Evolutionary conservation across 2,113 vertebrate genomes (phyloP).

Genomic region (Otolemur garnettii): DNA sequence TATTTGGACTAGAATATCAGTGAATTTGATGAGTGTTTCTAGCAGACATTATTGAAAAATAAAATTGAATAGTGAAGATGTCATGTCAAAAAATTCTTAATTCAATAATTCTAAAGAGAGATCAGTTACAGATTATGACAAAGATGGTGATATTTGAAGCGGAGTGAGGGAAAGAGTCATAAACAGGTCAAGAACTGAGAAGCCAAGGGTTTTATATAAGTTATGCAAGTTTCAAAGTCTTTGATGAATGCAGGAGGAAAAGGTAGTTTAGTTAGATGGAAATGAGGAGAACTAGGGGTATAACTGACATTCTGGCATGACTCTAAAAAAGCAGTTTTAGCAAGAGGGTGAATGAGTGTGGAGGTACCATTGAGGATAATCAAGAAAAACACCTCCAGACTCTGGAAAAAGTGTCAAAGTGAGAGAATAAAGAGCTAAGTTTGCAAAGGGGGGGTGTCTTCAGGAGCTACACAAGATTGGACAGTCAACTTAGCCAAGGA

Average conservation of each 20-base stretch:
- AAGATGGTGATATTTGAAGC: not conserved
- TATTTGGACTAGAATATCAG: not conserved
- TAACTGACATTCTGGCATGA: not conserved
- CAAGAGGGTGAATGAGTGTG: not conserved
- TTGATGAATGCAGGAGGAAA: not conserved
- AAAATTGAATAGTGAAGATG: not conserved
- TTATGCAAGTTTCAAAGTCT: not conserved
- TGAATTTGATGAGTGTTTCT: not conserved
- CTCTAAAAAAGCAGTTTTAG: conserved; percentile 10
- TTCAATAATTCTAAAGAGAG: not conserved
- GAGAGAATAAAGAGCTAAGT: not conserved
- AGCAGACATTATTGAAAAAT: not conserved
- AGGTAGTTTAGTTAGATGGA: not conserved
- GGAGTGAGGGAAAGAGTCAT: not conserved
- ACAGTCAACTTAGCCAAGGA: not conserved
- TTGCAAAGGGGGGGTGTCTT: not conserved
- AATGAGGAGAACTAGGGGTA: not conserved
- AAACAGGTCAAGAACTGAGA: not conserved
- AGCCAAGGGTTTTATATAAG: not conserved
- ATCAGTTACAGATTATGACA: not conserved
- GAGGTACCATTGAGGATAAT: not conserved
- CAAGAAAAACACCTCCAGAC: not conserved
- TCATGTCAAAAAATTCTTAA: not conserved
- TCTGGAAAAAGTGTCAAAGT: not conserved
- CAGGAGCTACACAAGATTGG: not conserved